Conservation (phyloP, 2,113 vertebrate species). For the Lophura nycthemera region DNA sequence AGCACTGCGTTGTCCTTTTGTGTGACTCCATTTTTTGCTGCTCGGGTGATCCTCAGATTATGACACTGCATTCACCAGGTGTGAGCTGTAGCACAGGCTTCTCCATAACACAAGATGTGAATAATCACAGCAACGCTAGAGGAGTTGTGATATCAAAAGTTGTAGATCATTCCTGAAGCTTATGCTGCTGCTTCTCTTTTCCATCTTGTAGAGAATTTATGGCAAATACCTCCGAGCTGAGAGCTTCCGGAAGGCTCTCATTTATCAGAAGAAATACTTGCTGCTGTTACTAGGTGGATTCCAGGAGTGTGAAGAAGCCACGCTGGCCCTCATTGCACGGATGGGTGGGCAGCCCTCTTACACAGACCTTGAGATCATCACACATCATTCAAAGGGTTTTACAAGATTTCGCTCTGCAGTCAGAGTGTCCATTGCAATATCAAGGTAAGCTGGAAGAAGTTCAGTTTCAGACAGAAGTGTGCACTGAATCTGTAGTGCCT, state of each 20-base stretch:
- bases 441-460: constrained; percentile 80
- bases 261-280: constrained; percentile 98
- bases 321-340: constrained; percentile 86
- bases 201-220: constrained; percentile 87
- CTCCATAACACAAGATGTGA: not conserved
- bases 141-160: not conserved
- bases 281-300: constrained; percentile 93
- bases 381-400: constrained; percentile 81
- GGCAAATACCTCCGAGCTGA: constrained; percentile 93
- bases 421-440: constrained; percentile 92
- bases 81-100: not conserved
- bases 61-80: not conserved
- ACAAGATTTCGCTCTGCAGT: constrained; percentile 91
- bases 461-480: not conserved
- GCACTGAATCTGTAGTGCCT: not conserved
- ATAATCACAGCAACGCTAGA: not conserved
- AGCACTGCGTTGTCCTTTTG: not conserved
- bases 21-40: not conserved
- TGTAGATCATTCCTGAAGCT: not conserved
- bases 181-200: not conserved
- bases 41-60: not conserved
- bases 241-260: constrained; percentile 95
- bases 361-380: constrained; percentile 77
- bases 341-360: constrained; percentile 88
- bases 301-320: constrained; percentile 96